A percentile compares a stretch with the other conserved stretches of the same genome.
phyloP scores from a whole-genome alignment of 2,113 vertebrate species.

The Gulo gulo region DNA sequence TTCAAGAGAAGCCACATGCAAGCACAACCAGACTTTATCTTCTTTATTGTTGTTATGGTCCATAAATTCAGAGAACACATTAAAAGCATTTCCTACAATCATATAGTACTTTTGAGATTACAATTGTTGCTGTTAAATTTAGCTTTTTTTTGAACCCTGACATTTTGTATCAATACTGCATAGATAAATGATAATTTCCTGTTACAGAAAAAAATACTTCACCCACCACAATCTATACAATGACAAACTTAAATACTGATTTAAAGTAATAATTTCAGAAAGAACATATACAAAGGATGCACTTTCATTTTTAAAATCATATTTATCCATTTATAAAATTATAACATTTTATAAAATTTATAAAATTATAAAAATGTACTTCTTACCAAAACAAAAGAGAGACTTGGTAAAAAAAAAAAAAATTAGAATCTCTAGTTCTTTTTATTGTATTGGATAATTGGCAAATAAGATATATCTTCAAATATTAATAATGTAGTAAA shows the following conservation, averaged over 20 bases:
- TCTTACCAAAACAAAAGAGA: neutral
- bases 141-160: neutral
- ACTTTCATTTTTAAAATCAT: neutral
- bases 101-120: constrained; percentile 35
- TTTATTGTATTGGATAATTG: constrained; percentile 38
- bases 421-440: constrained; percentile 17
- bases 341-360: neutral
- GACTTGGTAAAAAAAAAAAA: constrained; percentile 51
- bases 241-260: constrained; percentile 1
- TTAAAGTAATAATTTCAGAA: constrained; percentile 43
- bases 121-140: neutral
- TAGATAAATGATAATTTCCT: constrained; percentile 15
- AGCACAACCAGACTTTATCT: neutral
- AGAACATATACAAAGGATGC: neutral
- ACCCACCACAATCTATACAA: neutral
- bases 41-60: neutral
- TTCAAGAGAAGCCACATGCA: neutral
- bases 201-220: constrained; percentile 35
- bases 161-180: constrained; percentile 17
- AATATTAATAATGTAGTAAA: constrained; percentile 69
- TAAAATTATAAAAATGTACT: neutral
- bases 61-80: constrained; percentile 18
- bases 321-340: neutral
- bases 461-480: constrained; percentile 59
- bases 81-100: constrained; percentile 17